Base-by-base conservation (phyloP, 2,888 invertebrate genomes). In the Taphrorychus bicolor region DNA sequence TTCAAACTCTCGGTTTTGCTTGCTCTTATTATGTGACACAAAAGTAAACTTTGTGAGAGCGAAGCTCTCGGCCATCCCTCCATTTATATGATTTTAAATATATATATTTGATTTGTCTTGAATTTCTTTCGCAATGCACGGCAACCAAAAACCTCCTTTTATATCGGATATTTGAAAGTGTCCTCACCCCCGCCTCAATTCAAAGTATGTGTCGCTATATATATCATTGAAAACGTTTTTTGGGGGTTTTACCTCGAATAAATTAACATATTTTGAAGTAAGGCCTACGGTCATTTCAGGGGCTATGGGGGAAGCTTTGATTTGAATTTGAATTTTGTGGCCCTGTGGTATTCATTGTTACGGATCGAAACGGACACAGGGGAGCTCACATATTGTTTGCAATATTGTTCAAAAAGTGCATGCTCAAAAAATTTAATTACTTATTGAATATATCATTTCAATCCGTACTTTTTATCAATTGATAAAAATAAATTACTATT, bases 261-360 rank as follows among this genome's bases (percentile, higher is more conserved):
- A 73, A 76, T 77, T 77, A 76, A 74, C 77, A 76, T 77, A 76
- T 77, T 77, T 76, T 76, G 70, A 58, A 71, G 74, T 71, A 74
- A 73, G 72, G 74, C 75, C 72, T 68, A 73, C 76, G 77, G 77
- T 77, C 77, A 77, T 76, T 77, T 72, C 58, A 70, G 73, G 71
- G 74, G 32, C 45, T 54, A 59, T 63, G 63, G 63, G 68, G 67
- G 61, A 57, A 21, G 68, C 41, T 68, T 64, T 68, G 63, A 68
- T 68, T 68, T 68, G 59, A 68, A 64, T 68, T 49, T 42, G 68
- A 54, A 68, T 64, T 64, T 64, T 64, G 53, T 54, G 68, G 62
- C 62, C 62, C 62, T 59, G 58, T 63, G 62, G 48, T 67, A 53
- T 59, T 67, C 62, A 67, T 67, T 67, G 67, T 62, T 52, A 58